Conservation (phyloP, 2,113 vertebrate species). For the Mus spicilegus region DNA sequence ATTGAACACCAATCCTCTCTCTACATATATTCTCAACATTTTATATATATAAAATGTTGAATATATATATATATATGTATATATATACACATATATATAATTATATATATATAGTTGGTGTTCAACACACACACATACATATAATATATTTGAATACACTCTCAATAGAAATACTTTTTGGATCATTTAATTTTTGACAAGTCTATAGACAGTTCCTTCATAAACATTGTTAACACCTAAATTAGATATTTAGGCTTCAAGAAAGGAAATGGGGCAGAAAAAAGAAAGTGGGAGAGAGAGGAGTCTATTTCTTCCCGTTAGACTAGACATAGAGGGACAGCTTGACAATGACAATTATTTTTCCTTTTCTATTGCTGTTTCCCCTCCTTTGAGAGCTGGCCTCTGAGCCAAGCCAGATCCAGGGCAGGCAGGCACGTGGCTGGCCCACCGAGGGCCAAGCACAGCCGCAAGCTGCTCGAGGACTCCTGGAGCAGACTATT, state of each 20-base stretch:
- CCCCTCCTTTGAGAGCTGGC: constrained; percentile 29
- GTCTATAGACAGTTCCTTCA: not conserved
- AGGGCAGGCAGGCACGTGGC: constrained; percentile 65
- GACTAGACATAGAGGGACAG: not conserved
- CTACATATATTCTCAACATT: not conserved
- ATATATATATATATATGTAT: not conserved
- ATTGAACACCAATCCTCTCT: not conserved
- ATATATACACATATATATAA: not conserved
- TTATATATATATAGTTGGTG: no score
- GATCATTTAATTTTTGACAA: constrained; percentile 50
- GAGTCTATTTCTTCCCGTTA: not conserved
- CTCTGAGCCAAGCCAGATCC: constrained; percentile 61
- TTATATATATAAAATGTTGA: no score
- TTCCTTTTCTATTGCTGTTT: not conserved
- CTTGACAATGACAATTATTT: not conserved
- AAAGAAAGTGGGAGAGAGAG: no score
- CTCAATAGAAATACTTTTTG: constrained; percentile 17
- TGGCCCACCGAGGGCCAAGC: constrained; percentile 44
- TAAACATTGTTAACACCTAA: not conserved
- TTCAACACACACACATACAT: not conserved
- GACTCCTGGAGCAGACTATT: constrained; percentile 69
- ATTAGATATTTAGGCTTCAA: not conserved
- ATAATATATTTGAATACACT: not conserved
- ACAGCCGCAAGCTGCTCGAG: constrained; percentile 72
- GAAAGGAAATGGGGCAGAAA: not conserved